These are phyloP conservation scores for Tubulanus polymorphus DNA, from an alignment of 2,888 invertebrate species.

Conservation along the genomic window DNA sequence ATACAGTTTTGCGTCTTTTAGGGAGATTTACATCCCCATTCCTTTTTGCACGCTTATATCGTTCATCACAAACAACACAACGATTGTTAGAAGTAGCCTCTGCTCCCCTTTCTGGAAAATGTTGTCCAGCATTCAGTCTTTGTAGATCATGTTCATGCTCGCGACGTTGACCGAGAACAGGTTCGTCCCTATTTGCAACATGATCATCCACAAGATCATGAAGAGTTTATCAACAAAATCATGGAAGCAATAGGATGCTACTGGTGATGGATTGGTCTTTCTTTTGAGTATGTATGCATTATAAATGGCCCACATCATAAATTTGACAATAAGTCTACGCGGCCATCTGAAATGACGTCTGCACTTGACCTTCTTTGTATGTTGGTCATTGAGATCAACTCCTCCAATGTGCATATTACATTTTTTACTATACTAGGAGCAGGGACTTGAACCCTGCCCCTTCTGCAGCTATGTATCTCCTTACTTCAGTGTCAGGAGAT, in stretches of 20 bases:
- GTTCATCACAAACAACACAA: slow-evolving; percentile 12
- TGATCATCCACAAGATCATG: slow-evolving; percentile 8
- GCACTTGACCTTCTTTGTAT: slow-evolving; percentile 11
- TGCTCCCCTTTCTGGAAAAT: slow-evolving; percentile 7
- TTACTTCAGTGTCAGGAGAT: slow-evolving; percentile 6
- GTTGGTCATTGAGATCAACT: slow-evolving; percentile 17
- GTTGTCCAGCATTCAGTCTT: slow-evolving; percentile 10
- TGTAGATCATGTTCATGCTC: slow-evolving; percentile 2
- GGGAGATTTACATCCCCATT: too few relatives aligned
- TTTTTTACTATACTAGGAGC: slow-evolving; percentile 10
- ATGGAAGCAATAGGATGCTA: slow-evolving; percentile 1
- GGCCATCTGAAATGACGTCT: slow-evolving; percentile 11
- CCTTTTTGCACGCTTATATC: too few relatives aligned
- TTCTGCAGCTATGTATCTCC: slow-evolving; percentile 7
- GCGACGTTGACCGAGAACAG: slow-evolving; percentile 2
- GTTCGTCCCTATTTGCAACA: background rate
- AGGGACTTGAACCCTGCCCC: background rate
- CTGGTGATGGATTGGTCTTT: background rate
- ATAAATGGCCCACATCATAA: slow-evolving; percentile 12
- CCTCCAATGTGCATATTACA: slow-evolving; percentile 19
- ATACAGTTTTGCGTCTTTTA: too few relatives aligned
- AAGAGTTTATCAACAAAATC: slow-evolving; percentile 9
- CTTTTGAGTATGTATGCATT: slow-evolving; percentile 9
- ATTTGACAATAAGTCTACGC: slow-evolving; percentile 12
- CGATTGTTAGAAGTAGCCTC: slow-evolving; percentile 11